Evolutionary conservation across 2,797 vertebrate species (phyloP), one percentile per base, ranked within the genome.

Genomic region (Mormyrus hasselquistii): DNA sequence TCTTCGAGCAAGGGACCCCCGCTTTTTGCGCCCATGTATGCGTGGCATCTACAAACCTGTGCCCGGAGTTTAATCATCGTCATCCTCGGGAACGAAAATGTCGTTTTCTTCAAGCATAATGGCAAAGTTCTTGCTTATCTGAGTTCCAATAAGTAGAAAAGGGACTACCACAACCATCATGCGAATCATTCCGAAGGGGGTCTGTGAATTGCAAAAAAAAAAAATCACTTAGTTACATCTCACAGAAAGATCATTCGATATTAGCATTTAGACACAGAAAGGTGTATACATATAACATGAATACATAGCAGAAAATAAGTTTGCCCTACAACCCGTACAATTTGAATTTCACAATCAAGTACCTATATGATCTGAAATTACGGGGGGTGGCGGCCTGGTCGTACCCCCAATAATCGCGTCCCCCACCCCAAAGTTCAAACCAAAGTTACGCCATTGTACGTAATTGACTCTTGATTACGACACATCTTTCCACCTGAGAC

Each of bases 21-120:
- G 55, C 1, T 12, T 10, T 65, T 65, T 29, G 9, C 22, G 25
- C 59, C 25, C 22, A 62, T 25, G 59, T 38, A 34, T 29, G 73
- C 12, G 10, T 22, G 73, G 53, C 62, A n/a, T 76, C 91, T 89
- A 92, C 92, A 90, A 49, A 90, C 88, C 92, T 92, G 92, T 91
- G 90, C 87, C 97, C 94, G 98, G 38, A 90, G 98, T 97, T 0
- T 99, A 98, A 0, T 99, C 98, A 0, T 99, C 98, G 0, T 99
- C 98, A 12, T 99, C 98, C 90, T 99, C 98, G 2, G 98, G 98
- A n/a, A 99, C 98, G 92, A 99, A 99, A 92, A 99, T 99, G 91
- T 99, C 98, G 0, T 99, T 98, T 91, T 99, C 98, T 91, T 99
- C 98, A 89, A 99, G 93, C 0, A 99, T 93, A 89, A 97, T 97